Base-by-base conservation (phyloP, 2,113 vertebrate genomes). In the Pelmatolapia mariae region DNA sequence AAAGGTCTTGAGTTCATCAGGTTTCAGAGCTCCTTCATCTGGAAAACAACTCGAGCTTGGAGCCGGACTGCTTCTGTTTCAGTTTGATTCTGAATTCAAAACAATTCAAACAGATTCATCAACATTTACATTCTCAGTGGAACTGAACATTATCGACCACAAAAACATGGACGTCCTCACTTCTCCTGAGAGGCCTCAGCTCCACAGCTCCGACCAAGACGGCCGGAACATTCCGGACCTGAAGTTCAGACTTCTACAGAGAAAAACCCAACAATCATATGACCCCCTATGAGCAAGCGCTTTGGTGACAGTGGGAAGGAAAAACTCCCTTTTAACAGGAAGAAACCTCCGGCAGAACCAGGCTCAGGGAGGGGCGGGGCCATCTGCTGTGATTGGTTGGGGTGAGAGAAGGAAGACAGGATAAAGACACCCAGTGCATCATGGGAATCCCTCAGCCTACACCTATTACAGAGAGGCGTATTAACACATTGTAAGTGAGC, bases 201-300 rank as follows among this genome's bases (percentile, higher is more conserved):
- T n/a, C 6, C 16, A 36, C 18, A 12, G 18, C 31, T 66, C 6
- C 36, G 61, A 36, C 61, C 31, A 66, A 36, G 6, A 43, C 0
- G 0, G 12, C 38, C 7, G 0, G 36, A 40, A 71, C n/a, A 71
- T 71, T 0, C n/a, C 0, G 5, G 66, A 71, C 12, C n/a, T 6
- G 11, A 71, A 43, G 1, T 43, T 43, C 38, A 71, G n/a, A 16
- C n/a, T 71, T 68, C 36, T 7, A n/a, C 31, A 66, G 61, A 66
- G 0, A 66, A 38, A 61, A 66, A 5, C 18, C 61, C 31, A 12
- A n/a, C 4, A 66, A 8, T 36, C 61, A 66, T 5, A 0, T 66
- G 61, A 66, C 31, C 31, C 61, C 31, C 18, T 38, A 38, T 66
- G 61, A 36, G 18, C 16, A 63, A 45, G 61, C 61, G 36, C 31